Evolutionary conservation across 2,797 vertebrate genomes (phyloP).

Genomic region (Glossophaga mutica): DNA sequence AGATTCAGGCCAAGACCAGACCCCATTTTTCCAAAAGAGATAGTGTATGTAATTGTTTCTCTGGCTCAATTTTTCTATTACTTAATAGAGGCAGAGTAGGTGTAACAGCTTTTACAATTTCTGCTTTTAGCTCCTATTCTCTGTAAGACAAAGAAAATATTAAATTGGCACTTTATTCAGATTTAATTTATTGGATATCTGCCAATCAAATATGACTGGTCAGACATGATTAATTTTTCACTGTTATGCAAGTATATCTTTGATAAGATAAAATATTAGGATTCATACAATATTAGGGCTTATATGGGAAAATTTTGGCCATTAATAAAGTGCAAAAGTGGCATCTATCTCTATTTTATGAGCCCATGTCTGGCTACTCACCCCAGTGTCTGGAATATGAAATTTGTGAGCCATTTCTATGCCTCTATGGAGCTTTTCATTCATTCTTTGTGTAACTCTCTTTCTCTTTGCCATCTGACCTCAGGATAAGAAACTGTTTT

Average conservation of each 20-base stretch:
- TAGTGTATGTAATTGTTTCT: neutral
- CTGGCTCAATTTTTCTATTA: neutral
- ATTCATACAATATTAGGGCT: neutral
- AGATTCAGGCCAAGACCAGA: neutral
- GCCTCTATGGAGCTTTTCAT: neutral
- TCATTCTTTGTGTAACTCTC: neutral
- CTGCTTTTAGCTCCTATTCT: conserved; percentile 39
- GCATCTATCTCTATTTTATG: conserved; percentile 28
- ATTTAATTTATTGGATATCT: neutral
- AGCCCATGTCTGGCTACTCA: neutral
- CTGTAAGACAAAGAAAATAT: neutral
- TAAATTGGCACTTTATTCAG: neutral
- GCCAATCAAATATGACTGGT: neutral
- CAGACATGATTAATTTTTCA: neutral
- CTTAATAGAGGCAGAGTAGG: neutral
- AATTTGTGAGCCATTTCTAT: neutral
- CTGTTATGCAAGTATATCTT: conserved; percentile 10
- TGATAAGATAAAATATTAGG: neutral
- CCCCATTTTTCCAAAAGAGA: conserved; percentile 1
- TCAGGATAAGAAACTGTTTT: conserved; percentile 30
- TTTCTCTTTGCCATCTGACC: neutral
- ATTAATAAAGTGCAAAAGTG: conserved; percentile 17
- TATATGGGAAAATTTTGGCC: neutral
- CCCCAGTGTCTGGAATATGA: neutral
- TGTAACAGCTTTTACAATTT: neutral